Base-by-base conservation (phyloP, 2,888 invertebrate species). In the Ochlodes sylvanus region DNA sequence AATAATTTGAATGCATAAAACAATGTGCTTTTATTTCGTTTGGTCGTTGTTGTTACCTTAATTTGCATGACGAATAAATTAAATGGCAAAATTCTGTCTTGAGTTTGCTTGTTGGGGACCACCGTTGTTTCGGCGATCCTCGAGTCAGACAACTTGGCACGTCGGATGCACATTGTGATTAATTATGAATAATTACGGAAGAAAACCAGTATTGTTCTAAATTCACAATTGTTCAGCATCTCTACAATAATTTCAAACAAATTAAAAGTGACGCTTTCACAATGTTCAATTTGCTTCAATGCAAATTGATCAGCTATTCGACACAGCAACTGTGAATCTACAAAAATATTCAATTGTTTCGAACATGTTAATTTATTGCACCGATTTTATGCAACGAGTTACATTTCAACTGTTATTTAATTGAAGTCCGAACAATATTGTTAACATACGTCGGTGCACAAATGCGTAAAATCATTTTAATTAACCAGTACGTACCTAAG, bases 391-490 rank as follows among this genome's bases (percentile, higher is more conserved):
- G 82, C 83, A 79, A 77, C 75, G 77, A 76, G 77, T 80, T 75
- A 71, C 79, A 76, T 77, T 75, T 71, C 78, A 76, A 77, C 77
- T 78, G 76, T 77, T 80, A 82, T 85, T 84, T 83, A 83, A 85
- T 86, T 84, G 83, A 79, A 75, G 77, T 76, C 77, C 71, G 76
- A 76, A 77, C 80, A 81, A 83, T 77, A 81, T 77, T 76, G 71
- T 72, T 69, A 69, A 70, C 58, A 69, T 70, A 68, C 68, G 71
- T 68, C 44, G 44, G 12, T 21, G 42, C 57, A 52, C 63, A 63
- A 21, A 64, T 57, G 38, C n/a, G 42, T 12, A 69, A 60, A 55
- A 54, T 9, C 44, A 55, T 38, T 32, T 61, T 57, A 57, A 61
- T 62, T 62, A 32, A 41, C 21, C n/a, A 44, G 17, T 47, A 55